Conservation (phyloP, 2,888 invertebrate genomes). For the Phasia obesa region DNA sequence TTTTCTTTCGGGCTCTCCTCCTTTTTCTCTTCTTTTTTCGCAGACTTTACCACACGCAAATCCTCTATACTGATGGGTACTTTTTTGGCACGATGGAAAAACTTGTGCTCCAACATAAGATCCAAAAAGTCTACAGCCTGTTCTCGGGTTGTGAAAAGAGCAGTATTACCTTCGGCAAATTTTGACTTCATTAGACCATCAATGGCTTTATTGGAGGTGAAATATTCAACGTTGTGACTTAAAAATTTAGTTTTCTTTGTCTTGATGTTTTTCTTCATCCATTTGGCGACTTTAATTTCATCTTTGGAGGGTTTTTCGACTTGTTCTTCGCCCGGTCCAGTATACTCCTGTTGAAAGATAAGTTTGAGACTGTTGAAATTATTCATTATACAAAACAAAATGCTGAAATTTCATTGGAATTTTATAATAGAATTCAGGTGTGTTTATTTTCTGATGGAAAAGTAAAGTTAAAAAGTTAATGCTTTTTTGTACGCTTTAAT, state of each 20-base stretch:
- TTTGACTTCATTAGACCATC: conserved; percentile 95
- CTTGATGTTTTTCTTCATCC: conserved; percentile 95
- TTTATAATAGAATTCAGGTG: no score
- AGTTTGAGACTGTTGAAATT: background rate
- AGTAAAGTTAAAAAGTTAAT: no score
- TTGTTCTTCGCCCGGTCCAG: conserved; percentile 83
- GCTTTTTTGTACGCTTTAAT: no score
- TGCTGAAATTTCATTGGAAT: no score
- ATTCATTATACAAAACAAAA: background rate
- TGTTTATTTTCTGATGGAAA: no score
- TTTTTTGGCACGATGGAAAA: conserved; percentile 97
- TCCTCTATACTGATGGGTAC: conserved; percentile 84
- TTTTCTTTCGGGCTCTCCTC: conserved; percentile 65
- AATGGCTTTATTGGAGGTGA: conserved; percentile 94
- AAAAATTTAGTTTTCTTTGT: conserved; percentile 98
- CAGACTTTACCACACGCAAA: conserved; percentile 78
- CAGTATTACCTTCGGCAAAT: conserved; percentile 90
- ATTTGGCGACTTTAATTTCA: conserved; percentile 96
- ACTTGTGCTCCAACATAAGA: conserved; percentile 93
- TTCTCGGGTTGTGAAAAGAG: conserved; percentile 91
- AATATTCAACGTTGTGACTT: conserved; percentile 98
- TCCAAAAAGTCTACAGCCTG: conserved; percentile 92
- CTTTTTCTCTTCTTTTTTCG: conserved; percentile 68
- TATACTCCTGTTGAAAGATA: conserved; percentile 79
- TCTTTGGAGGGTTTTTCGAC: conserved; percentile 92